Conservation (phyloP, 2,113 vertebrate genomes). For the Forbesichthys agassizii region DNA sequence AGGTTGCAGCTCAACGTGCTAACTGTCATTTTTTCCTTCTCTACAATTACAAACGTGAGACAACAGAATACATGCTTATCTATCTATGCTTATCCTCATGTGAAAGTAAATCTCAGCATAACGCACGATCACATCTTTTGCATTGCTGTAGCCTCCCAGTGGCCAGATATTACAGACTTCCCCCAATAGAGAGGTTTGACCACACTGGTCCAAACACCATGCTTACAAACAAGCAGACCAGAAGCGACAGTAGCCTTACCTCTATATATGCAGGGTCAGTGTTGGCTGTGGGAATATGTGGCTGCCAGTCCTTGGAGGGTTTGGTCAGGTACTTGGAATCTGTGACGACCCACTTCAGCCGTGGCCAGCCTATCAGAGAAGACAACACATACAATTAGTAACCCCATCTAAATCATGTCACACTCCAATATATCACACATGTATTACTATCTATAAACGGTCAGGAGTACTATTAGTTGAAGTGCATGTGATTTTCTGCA, state of each 20-base stretch:
- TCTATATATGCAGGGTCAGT: slow-evolving; percentile 95
- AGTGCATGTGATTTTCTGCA: too few species aligned
- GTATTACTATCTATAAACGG: neutral
- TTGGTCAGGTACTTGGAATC: slow-evolving; percentile 98
- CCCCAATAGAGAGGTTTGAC: neutral
- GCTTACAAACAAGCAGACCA: neutral
- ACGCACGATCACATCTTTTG: too few species aligned
- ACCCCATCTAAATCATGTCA: too few species aligned
- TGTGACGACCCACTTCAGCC: slow-evolving; percentile 97
- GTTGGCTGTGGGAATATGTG: slow-evolving; percentile 92
- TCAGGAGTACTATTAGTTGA: neutral
- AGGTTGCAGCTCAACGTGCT: too few species aligned
- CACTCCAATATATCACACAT: neutral
- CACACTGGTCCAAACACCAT: neutral
- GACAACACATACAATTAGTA: neutral
- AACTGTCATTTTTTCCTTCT: too few species aligned
- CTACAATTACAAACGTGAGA: too few species aligned
- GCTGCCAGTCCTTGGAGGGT: slow-evolving; percentile 98
- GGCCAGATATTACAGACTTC: too few species aligned
- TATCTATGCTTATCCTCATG: too few species aligned
- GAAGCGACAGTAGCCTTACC: slow-evolving; percentile 69
- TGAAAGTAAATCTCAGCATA: too few species aligned
- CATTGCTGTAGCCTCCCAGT: too few species aligned
- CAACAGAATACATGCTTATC: too few species aligned
- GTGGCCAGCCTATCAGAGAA: slow-evolving; percentile 88